Conservation (phyloP, 1,140 invertebrate species). For the Drosophila mauritiana region DNA sequence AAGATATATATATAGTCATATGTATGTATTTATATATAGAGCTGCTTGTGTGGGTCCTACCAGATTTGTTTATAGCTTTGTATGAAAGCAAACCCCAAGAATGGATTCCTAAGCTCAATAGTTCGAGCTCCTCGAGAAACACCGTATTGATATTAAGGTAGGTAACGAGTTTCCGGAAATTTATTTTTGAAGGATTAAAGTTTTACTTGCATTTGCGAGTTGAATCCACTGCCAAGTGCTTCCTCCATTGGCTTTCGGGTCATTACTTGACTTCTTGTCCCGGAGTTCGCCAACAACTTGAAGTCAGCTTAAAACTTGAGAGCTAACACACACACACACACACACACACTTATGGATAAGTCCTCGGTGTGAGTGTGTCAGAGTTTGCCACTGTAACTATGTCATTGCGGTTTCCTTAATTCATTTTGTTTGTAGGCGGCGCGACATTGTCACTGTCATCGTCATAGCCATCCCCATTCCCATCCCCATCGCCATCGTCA, state of each 20-base stretch:
- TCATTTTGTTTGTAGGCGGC: constrained; percentile 78
- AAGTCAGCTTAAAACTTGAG: constrained; percentile 57
- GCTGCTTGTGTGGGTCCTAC: constrained; percentile 4
- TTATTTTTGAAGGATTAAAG: constrained; percentile 38
- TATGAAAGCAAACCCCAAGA: constrained; percentile 23
- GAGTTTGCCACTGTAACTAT: constrained; percentile 72
- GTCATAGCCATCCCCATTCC: constrained; percentile 45
- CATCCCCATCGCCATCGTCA: constrained; percentile 33
- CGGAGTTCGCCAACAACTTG: constrained; percentile 52
- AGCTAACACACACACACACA: constrained; percentile 6
- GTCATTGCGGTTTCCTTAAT: constrained; percentile 82
- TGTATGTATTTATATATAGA: constrained; percentile 22
- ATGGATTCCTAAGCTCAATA: constrained; percentile 2
- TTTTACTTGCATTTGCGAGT: constrained; percentile 36
- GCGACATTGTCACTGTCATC: constrained; percentile 61
- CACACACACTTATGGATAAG: constrained; percentile 16
- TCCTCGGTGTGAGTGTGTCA: constrained; percentile 1
- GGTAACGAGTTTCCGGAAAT: constrained; percentile 36
- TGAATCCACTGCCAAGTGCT: constrained; percentile 25
- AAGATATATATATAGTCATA: constrained; percentile 10
- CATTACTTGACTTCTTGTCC: constrained; percentile 55
- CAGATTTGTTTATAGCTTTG: constrained; percentile 39
- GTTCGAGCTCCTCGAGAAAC: constrained; percentile 1
- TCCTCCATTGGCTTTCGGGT: constrained; percentile 50
- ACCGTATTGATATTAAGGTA: constrained; percentile 21